Conservation (phyloP, 2,797 vertebrate species). For the Argyrosomus regius region DNA sequence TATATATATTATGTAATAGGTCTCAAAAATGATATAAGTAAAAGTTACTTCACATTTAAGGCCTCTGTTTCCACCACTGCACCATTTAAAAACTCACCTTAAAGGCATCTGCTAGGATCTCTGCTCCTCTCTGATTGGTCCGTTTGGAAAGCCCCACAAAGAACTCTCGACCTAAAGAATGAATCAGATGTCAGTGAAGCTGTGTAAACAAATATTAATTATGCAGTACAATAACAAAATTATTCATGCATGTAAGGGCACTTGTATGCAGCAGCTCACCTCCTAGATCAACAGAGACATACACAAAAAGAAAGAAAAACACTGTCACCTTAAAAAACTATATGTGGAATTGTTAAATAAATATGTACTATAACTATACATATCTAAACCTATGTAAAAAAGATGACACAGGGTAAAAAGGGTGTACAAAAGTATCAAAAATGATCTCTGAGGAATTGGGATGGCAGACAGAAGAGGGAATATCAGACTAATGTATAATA, state of each 20-base stretch:
- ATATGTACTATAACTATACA: not conserved
- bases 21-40: not conserved
- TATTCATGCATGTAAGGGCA: not conserved
- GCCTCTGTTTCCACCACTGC: not conserved
- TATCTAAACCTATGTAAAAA: not conserved
- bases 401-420: not conserved
- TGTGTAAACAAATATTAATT: not conserved
- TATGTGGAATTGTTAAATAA: not conserved
- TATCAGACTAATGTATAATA: not conserved
- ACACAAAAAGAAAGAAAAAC: not conserved
- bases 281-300: not conserved
- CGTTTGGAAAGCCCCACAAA: constrained; percentile 97
- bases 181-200: constrained; percentile 16
- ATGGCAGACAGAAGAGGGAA: not conserved
- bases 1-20: not conserved
- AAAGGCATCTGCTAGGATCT: constrained; percentile 97
- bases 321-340: not conserved
- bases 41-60: not conserved
- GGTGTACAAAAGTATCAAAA: not conserved
- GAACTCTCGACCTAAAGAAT: constrained; percentile 92
- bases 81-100: constrained; percentile 87
- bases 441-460: not conserved
- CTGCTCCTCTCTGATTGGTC: constrained; percentile 98
- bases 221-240: not conserved
- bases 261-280: not conserved